Conservation (phyloP, 2,888 invertebrate genomes). For the Drosophila algonquin region DNA sequence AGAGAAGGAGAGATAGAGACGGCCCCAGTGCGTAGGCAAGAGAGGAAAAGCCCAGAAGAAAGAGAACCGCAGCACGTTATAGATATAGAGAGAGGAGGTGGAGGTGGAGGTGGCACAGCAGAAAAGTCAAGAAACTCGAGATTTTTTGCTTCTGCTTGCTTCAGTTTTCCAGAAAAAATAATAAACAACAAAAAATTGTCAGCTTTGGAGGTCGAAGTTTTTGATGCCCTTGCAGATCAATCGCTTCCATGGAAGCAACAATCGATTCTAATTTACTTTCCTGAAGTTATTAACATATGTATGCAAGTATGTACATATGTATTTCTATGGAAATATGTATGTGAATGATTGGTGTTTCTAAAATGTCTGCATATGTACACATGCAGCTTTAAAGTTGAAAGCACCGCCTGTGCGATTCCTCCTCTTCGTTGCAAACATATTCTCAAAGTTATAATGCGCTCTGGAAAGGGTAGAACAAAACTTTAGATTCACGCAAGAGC, state of each 20-base stretch:
- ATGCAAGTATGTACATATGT: too few relatives aligned
- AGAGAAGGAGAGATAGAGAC: constrained; percentile 26
- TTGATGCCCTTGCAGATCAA: neutral
- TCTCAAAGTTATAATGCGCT: neutral
- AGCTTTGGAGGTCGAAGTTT: neutral
- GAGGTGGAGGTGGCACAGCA: constrained; percentile 46
- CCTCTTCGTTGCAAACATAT: neutral
- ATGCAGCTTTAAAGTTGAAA: neutral
- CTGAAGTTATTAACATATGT: neutral
- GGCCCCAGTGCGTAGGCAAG: constrained; percentile 29
- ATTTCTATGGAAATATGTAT: too few relatives aligned
- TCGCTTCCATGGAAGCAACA: neutral
- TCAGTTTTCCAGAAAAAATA: constrained; percentile 17
- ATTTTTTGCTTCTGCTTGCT: constrained; percentile 54
- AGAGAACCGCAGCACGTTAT: constrained; percentile 25
- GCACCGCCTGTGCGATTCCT: too few relatives aligned
- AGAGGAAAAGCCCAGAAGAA: constrained; percentile 17
- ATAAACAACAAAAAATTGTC: neutral
- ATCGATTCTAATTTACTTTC: neutral
- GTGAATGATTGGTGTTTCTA: neutral
- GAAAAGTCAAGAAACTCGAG: constrained; percentile 77
- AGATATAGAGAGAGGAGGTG: constrained; percentile 21
- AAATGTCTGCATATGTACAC: neutral
- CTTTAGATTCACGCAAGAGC: constrained; percentile 6
- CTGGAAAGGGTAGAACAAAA: neutral